A percentile compares a stretch with the other conserved stretches of the same genome.
phyloP scores from a whole-genome alignment of 2,888 invertebrate species.

The Philhelius pedissequus region DNA sequence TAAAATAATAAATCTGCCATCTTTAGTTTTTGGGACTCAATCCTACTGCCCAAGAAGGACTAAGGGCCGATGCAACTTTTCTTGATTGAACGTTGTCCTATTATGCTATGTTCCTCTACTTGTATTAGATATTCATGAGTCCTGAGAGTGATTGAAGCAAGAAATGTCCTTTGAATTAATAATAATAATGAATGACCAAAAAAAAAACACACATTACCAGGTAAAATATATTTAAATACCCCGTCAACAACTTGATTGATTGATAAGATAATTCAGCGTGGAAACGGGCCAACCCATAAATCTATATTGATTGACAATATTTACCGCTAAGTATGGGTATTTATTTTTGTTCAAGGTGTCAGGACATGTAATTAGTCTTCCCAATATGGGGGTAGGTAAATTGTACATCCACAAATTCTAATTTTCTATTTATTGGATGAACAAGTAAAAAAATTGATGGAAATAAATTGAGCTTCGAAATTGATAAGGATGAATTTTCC shows the following conservation, averaged over 20 bases:
- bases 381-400: background rate
- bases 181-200: too few relatives aligned
- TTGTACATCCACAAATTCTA: background rate
- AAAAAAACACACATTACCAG: background rate
- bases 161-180: too few relatives aligned
- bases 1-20: too few relatives aligned
- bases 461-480: background rate
- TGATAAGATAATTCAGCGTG: background rate
- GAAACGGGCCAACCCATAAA: background rate
- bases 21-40: too few relatives aligned
- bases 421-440: background rate
- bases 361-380: background rate
- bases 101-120: too few relatives aligned
- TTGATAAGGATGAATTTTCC: background rate
- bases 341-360: background rate
- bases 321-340: background rate
- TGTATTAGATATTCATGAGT: too few relatives aligned
- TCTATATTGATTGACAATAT: background rate
- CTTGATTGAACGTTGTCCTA: too few relatives aligned
- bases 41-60: too few relatives aligned
- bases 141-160: too few relatives aligned
- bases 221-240: background rate
- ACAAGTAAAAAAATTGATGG: background rate
- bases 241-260: conserved; percentile 1
- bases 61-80: too few relatives aligned